Conservation (phyloP, 2,888 invertebrate genomes). For the Icerya purchasi region DNA sequence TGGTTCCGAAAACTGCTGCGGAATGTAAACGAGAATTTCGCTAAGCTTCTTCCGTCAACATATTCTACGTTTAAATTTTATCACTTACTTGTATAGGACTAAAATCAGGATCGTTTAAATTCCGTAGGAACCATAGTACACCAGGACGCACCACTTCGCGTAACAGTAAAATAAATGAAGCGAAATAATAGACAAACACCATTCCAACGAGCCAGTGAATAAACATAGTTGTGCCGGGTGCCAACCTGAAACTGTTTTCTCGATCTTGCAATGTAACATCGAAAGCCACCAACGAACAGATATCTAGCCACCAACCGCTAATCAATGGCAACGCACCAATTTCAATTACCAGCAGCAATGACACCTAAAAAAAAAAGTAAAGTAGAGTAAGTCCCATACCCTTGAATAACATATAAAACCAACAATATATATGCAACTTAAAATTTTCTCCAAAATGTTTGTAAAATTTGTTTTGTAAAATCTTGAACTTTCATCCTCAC, state of each 20-base stretch:
- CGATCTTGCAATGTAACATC: slow-evolving; percentile 74
- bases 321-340: slow-evolving; percentile 89
- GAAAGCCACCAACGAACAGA: slow-evolving; percentile 83
- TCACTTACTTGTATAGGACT: slow-evolving; percentile 89
- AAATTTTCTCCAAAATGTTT: neutral
- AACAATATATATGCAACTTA: neutral
- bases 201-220: slow-evolving; percentile 98
- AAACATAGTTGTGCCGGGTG: slow-evolving; percentile 92
- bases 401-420: neutral
- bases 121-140: slow-evolving; percentile 91
- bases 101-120: slow-evolving; percentile 96
- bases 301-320: slow-evolving; percentile 98
- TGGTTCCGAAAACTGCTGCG: too few species aligned
- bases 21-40: too few species aligned
- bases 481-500: neutral
- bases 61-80: too few species aligned
- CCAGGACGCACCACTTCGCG: slow-evolving; percentile 90
- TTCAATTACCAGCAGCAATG: slow-evolving; percentile 84
- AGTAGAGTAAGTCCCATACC: neutral
- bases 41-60: too few species aligned
- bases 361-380: slow-evolving; percentile 41
- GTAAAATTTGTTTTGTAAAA: neutral
- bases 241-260: slow-evolving; percentile 51
- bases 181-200: slow-evolving; percentile 98
- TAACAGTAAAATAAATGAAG: slow-evolving; percentile 78